Evolutionary conservation across 2,797 vertebrate species (phyloP).

Genomic region (Bradypodion ventrale): DNA sequence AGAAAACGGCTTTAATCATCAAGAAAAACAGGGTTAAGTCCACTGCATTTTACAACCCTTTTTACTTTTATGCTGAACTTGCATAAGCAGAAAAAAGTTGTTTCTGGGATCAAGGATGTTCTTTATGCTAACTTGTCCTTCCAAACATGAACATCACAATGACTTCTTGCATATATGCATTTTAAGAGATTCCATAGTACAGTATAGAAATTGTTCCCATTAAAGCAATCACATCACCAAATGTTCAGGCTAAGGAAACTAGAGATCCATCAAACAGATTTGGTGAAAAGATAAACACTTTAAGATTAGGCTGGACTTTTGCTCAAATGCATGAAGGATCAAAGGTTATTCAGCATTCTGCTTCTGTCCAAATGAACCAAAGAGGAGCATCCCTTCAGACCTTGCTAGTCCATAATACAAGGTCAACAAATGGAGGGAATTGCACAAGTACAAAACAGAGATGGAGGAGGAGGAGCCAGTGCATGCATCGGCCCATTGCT

Average conservation of each 20-base stretch:
- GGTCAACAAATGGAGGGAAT: no score
- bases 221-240: not conserved
- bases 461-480: no score
- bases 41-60: not conserved
- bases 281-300: not conserved
- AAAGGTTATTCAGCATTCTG: no score
- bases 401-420: no score
- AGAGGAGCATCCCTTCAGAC: no score
- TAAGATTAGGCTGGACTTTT: no score
- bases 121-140: not conserved
- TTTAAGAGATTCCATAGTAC: conserved; percentile 12
- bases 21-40: not conserved
- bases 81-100: not conserved
- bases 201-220: not conserved
- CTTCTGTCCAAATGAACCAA: no score
- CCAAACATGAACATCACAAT: not conserved
- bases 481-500: no score
- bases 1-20: not conserved
- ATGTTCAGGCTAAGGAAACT: not conserved
- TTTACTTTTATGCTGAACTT: not conserved
- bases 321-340: no score
- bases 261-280: not conserved
- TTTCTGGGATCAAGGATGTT: not conserved
- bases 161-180: conserved; percentile 46
- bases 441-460: no score